A percentile compares a stretch with the other conserved stretches of the same genome.
Evolutionary conservation across 2,888 invertebrate genomes (phyloP).

Genomic region (Drosophila bunnanda): DNA sequence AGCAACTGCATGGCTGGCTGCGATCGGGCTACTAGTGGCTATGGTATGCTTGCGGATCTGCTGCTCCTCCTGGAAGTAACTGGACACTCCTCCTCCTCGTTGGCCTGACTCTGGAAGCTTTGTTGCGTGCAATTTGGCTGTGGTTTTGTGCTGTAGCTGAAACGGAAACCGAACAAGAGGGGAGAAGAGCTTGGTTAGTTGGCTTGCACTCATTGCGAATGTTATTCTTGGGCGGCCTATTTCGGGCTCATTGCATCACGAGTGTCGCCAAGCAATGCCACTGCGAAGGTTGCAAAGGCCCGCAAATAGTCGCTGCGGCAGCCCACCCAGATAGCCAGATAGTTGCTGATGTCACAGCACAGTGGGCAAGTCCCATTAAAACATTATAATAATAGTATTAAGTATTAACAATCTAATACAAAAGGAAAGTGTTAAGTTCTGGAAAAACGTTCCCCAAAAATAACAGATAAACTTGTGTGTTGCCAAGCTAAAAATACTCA

Average conservation of each 20-base stretch:
- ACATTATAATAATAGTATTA: too few species aligned
- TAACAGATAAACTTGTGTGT: neutral
- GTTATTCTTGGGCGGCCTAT: conserved; percentile 36
- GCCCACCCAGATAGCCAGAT: conserved; percentile 16
- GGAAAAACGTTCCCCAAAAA: neutral
- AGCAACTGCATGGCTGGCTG: conserved; percentile 53
- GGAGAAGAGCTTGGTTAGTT: conserved; percentile 21
- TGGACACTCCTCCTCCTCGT: conserved; percentile 16
- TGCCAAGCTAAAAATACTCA: too few species aligned
- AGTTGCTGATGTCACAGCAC: conserved; percentile 5
- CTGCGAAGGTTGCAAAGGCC: conserved; percentile 43
- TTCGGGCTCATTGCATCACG: conserved; percentile 50
- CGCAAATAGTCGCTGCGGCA: conserved; percentile 43
- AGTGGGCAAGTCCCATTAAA: conserved; percentile 2
- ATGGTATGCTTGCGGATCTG: conserved; percentile 9
- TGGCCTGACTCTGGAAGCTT: conserved; percentile 52
- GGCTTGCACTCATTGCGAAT: conserved; percentile 19
- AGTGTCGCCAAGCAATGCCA: conserved; percentile 51
- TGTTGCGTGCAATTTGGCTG: conserved; percentile 65
- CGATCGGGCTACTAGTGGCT: conserved; percentile 4
- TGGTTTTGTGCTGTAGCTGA: conserved; percentile 43
- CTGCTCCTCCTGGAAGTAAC: conserved; percentile 55
- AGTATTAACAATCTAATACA: too few species aligned
- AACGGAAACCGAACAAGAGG: neutral
- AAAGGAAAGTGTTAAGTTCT: neutral